Conservation (phyloP, 2,888 invertebrate genomes). For the Oligia strigilis region DNA sequence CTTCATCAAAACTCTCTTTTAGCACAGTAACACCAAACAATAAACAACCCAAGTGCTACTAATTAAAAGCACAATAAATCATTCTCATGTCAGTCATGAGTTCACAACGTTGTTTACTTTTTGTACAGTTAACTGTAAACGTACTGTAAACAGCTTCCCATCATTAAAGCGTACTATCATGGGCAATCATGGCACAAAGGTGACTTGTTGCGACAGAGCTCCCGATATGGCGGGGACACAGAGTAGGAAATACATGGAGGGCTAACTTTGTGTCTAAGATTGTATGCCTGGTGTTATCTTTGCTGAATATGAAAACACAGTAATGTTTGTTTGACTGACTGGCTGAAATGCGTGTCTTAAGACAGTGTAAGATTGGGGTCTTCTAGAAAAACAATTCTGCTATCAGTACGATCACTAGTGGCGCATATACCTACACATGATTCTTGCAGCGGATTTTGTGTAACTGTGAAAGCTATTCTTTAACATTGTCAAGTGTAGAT, state of each 20-base stretch:
- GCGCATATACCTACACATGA: background rate
- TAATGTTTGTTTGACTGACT: background rate
- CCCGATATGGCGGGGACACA: conserved; percentile 33
- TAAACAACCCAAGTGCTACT: conserved; percentile 20
- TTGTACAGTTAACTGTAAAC: conserved; percentile 54
- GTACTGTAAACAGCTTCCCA: conserved; percentile 57
- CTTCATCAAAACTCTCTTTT: conserved; percentile 1
- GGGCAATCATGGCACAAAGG: conserved; percentile 59
- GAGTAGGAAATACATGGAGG: conserved; percentile 28
- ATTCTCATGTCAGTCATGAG: conserved; percentile 31
- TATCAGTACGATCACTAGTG: background rate
- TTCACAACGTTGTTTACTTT: conserved; percentile 53
- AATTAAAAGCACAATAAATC: conserved; percentile 46
- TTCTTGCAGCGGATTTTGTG: background rate
- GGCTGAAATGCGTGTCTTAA: background rate
- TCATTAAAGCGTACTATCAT: conserved; percentile 54
- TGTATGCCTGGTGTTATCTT: background rate
- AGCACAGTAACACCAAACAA: conserved; percentile 20
- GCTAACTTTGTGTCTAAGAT: background rate
- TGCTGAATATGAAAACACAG: background rate
- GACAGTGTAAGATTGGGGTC: background rate
- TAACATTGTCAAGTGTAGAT: background rate
- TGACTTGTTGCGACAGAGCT: conserved; percentile 61
- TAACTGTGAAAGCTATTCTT: background rate
- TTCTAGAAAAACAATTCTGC: background rate